phyloP scores from a whole-genome alignment of 2,113 vertebrate genomes.

The Fukomys damarensis region DNA sequence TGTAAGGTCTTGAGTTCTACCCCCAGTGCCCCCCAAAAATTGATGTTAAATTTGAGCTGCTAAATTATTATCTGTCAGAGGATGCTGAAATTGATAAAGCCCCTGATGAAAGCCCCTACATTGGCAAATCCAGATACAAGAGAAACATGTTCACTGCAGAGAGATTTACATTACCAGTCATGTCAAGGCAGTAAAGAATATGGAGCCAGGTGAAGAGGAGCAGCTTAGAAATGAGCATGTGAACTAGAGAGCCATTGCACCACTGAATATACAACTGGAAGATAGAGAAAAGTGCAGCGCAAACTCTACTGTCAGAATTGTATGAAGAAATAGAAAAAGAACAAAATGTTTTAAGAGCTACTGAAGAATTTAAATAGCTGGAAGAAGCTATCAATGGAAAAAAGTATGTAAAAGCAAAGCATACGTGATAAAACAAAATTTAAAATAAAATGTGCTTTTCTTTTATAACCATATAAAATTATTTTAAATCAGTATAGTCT shows the following conservation, averaged over 20 bases:
- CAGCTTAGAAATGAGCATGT: constrained; percentile 60
- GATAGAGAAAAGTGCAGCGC: constrained; percentile 85
- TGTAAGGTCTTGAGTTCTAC: too few species aligned
- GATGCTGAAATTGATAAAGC: constrained; percentile 84
- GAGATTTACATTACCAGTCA: constrained; percentile 73
- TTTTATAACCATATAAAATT: not conserved
- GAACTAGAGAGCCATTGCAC: constrained; percentile 56
- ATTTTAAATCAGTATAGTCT: not conserved
- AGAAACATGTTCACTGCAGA: constrained; percentile 86
- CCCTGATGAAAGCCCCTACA: constrained; percentile 92
- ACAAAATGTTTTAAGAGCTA: constrained; percentile 88
- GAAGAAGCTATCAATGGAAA: constrained; percentile 88
- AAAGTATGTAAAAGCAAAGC: constrained; percentile 83
- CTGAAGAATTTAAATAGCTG: constrained; percentile 87
- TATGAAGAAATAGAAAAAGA: constrained; percentile 86
- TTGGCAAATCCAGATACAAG: constrained; percentile 92
- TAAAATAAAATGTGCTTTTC: not conserved
- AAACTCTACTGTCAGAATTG: constrained; percentile 86
- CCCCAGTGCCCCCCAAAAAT: too few species aligned
- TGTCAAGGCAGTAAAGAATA: constrained; percentile 80
- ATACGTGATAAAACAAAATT: not conserved
- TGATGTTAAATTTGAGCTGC: constrained; percentile 92
- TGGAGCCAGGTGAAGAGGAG: constrained; percentile 62
- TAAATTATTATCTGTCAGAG: constrained; percentile 89
- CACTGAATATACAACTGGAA: constrained; percentile 78